These are phyloP conservation scores for Accipiter virgatus DNA, from an alignment of 2,113 vertebrate species.

Conservation along the genomic window DNA sequence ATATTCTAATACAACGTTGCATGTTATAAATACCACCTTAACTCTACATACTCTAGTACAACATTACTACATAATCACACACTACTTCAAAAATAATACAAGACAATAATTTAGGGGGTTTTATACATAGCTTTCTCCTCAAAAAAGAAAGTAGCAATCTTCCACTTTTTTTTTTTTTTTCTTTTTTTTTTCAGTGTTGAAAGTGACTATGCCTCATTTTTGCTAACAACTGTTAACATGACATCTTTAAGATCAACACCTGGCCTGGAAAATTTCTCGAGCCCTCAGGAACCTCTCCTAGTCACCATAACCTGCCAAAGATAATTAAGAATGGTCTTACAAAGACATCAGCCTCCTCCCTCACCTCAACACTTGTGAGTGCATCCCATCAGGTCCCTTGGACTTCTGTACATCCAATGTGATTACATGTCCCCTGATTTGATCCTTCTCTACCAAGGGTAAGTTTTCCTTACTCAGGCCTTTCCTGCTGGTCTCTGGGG, in stretches of 20 bases:
- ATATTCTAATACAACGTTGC: background rate
- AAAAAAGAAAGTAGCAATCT: background rate
- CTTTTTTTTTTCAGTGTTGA: background rate
- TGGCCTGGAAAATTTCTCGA: background rate
- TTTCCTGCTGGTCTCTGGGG: background rate
- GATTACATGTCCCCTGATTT: background rate
- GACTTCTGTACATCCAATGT: accelerated
- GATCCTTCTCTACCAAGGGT: background rate
- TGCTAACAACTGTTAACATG: background rate
- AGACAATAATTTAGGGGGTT: background rate
- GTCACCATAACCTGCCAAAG: background rate
- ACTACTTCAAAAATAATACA: background rate
- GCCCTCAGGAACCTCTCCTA: background rate
- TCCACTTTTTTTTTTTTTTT: background rate
- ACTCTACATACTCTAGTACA: background rate
- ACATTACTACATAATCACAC: background rate
- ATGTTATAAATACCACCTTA: background rate
- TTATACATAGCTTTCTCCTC: background rate
- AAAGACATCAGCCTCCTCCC: background rate
- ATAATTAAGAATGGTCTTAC: background rate
- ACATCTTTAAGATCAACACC: background rate
- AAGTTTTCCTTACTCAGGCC: background rate
- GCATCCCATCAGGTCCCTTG: background rate
- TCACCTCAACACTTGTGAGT: accelerated
- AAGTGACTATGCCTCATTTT: background rate